Percentiles rank a stretch among this genome's conserved stretches.
Conservation (phyloP, 2,113 vertebrate species). For the Apeltes quadracus region DNA sequence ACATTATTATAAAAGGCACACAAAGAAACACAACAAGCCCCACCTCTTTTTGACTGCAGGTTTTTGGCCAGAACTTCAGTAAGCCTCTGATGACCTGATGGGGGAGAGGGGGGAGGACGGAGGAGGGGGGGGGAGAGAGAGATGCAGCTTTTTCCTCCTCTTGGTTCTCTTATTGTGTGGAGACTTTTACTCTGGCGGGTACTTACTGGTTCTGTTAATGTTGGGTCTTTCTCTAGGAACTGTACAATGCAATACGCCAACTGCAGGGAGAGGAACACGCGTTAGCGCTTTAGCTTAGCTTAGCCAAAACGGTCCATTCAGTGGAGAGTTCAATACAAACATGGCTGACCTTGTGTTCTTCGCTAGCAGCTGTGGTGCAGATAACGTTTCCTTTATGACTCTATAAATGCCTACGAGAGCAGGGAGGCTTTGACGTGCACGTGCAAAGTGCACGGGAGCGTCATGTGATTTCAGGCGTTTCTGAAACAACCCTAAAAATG, state of each 20-base stretch:
- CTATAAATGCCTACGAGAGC: too few relatives aligned
- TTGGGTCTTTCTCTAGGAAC: conserved; percentile 99
- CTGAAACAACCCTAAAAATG: too few relatives aligned
- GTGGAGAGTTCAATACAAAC: too few relatives aligned
- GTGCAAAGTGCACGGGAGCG: too few relatives aligned
- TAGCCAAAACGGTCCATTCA: not conserved
- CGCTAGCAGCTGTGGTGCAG: too few relatives aligned
- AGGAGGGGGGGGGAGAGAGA: too few relatives aligned
- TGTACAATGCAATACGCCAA: conserved; percentile 99
- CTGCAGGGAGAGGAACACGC: conserved; percentile 73
- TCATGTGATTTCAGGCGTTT: too few relatives aligned
- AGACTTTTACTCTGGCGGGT: not conserved
- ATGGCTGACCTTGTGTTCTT: too few relatives aligned
- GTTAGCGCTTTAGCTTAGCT: not conserved
- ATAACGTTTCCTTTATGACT: too few relatives aligned
- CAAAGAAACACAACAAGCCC: rapidly evolving
- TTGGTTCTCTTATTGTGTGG: not conserved
- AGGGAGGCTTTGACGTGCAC: too few relatives aligned
- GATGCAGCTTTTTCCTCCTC: not conserved
- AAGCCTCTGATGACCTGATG: conserved; percentile 97
- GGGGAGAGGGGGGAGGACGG: not conserved
- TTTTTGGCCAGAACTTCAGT: conserved; percentile 99
- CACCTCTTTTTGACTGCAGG: conserved; percentile 99
- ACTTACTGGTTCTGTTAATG: conserved; percentile 98
- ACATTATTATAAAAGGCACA: not conserved